Evolutionary conservation across 1,140 invertebrate species (phyloP).

Genomic region (Akabosia matsudoensis): DNA sequence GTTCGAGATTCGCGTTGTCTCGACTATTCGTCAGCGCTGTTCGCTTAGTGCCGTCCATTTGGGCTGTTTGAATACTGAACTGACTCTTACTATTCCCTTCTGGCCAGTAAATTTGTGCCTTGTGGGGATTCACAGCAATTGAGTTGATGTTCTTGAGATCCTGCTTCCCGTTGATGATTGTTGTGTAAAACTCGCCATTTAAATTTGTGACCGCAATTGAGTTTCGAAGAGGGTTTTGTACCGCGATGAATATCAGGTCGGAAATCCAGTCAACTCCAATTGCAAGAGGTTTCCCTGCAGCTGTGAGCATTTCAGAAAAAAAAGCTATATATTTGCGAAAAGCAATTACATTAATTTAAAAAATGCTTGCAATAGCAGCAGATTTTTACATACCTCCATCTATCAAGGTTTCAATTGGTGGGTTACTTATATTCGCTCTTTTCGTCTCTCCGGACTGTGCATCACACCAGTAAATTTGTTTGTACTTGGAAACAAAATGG

Average conservation of each 20-base stretch:
- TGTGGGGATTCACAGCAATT: constrained; percentile 65
- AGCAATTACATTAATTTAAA: neutral
- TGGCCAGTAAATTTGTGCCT: constrained; percentile 64
- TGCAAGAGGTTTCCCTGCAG: constrained; percentile 60
- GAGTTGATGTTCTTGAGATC: constrained; percentile 53
- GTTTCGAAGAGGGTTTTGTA: constrained; percentile 36
- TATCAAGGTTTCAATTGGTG: constrained; percentile 64
- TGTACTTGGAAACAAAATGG: constrained; percentile 64
- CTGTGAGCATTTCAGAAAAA: constrained; percentile 46
- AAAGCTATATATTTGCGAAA: neutral
- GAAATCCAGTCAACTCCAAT: constrained; percentile 74
- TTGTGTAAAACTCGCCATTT: constrained; percentile 66
- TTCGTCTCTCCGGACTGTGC: constrained; percentile 53
- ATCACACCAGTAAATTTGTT: constrained; percentile 76
- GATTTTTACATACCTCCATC: constrained; percentile 59
- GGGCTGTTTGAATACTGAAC: constrained; percentile 60
- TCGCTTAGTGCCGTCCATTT: constrained; percentile 54
- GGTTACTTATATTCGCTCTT: constrained; percentile 43
- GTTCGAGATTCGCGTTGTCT: constrained; percentile 47
- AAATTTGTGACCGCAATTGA: constrained; percentile 55
- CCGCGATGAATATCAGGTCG: constrained; percentile 46
- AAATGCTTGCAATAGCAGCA: too few species aligned
- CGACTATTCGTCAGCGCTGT: constrained; percentile 53
- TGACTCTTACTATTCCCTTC: constrained; percentile 51
- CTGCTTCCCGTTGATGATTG: constrained; percentile 50